Evolutionary conservation across 1,140 invertebrate species (phyloP), one percentile per base, ranked within the genome.

Genomic region (Trichonephila clavata): DNA sequence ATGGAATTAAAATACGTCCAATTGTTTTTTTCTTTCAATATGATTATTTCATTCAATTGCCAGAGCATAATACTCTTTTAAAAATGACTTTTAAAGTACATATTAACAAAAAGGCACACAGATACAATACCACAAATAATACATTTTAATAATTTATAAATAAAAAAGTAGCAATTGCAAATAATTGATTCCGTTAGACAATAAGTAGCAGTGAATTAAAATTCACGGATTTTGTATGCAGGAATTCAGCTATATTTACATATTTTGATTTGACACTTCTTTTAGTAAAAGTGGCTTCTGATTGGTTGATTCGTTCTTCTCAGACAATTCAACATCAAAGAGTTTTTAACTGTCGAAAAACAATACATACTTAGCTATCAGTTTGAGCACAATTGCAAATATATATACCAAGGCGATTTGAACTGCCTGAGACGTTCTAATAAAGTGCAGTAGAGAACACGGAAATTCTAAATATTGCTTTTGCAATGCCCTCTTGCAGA

Each of bases 371-470:
- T 60, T 13, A 65, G 27, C 86, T 87, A 87, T 27, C 32, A 65
- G 10, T 63, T 87, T 87, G 86, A 87, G 86, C 86, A 87, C 86
- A 87, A 87, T 87, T 87, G 65, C 60, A 87, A 87, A 87, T 87
- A 63, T 87, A 32, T 77, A 77, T 77, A 77, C 27, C 43, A 59
- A 57, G 21, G 43, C 43, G 21, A 43, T 57, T 57, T 57, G 13
- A 32, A 87, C 86, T 87, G 86, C 86, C 86, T 63, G 59, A 87
- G 61, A 63, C 8, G 59, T 61, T 1, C n/a, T 84, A 77, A 57
- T 84, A 21, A 20, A 57, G 83, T 84, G 83, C 83, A 60, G n/a
- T 18, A 57, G 57, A 84, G 50, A 84, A 71, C 10, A 77, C 57
- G n/a, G 32, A 68, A n/a, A 24, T 71, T 90, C 57, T 24, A 68